Percentiles rank a stretch among this genome's conserved stretches.
Evolutionary conservation across 2,888 invertebrate genomes (phyloP).

Genomic region (Drosophila macrospina): DNA sequence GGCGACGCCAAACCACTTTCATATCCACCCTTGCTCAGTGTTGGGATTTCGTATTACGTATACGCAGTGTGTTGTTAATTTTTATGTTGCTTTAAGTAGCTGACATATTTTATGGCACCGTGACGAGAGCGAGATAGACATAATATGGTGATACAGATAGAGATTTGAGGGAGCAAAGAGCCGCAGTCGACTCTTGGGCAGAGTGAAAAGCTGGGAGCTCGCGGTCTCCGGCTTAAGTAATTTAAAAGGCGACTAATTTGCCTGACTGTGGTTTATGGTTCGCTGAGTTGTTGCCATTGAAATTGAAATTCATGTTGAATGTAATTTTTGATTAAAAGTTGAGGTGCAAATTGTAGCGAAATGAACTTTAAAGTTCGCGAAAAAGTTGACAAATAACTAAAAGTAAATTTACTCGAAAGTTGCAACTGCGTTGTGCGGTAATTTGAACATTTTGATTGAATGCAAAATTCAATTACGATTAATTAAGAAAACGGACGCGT

Average conservation of each 20-base stretch:
- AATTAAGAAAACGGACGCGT: too few species aligned
- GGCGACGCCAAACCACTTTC: constrained; percentile 2
- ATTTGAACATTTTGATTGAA: background rate
- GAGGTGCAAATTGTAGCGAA: constrained; percentile 18
- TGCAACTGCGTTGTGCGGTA: background rate
- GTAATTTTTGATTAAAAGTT: constrained; percentile 26
- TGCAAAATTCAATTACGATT: background rate
- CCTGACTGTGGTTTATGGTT: constrained; percentile 51
- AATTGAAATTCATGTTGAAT: constrained; percentile 43
- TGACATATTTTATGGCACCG: constrained; percentile 57
- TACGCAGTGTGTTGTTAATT: constrained; percentile 64
- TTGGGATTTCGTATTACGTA: constrained; percentile 45
- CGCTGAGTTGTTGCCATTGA: constrained; percentile 24
- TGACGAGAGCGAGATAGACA: constrained; percentile 19
- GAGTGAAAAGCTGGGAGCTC: background rate
- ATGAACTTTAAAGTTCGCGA: background rate
- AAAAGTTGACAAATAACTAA: background rate
- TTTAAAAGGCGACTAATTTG: constrained; percentile 60
- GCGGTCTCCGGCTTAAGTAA: constrained; percentile 47
- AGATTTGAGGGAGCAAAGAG: constrained; percentile 5
- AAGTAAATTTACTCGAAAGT: too few species aligned
- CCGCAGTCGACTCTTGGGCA: background rate
- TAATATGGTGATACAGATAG: background rate
- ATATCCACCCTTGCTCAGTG: constrained; percentile 8
- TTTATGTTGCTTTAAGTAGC: constrained; percentile 65